phyloP scores from a whole-genome alignment of 2,797 vertebrate species.

The Podarcis siculus region DNA sequence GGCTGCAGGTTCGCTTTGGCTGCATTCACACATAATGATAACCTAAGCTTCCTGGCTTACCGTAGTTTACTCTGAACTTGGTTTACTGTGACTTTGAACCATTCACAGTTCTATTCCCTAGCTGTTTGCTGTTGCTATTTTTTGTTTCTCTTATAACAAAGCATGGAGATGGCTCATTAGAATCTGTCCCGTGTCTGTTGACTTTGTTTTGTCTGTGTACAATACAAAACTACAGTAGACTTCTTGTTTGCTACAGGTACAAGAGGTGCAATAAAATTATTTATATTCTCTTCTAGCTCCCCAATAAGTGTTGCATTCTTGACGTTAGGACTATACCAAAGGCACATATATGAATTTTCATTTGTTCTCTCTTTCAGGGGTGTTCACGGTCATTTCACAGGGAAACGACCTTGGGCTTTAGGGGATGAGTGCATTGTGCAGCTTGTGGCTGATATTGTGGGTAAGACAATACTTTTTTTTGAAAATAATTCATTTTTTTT shows the following conservation, averaged over 20 bases:
- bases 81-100: background rate
- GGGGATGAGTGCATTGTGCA: conserved; percentile 87
- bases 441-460: conserved; percentile 87
- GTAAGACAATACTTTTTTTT: conserved; percentile 75
- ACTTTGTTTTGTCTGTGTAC: background rate
- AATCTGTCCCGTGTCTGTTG: background rate
- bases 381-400: conserved; percentile 84
- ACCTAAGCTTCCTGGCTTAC: background rate
- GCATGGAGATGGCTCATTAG: background rate
- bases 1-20: background rate
- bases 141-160: background rate
- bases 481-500: background rate
- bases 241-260: background rate
- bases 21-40: background rate
- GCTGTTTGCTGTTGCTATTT: background rate
- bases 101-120: background rate
- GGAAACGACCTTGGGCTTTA: conserved; percentile 88
- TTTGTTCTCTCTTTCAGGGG: conserved; percentile 79
- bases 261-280: conserved; percentile 16
- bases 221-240: background rate
- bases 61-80: background rate
- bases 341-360: accelerated
- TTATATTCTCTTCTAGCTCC: background rate
- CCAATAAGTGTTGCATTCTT: background rate
- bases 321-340: background rate